phyloP scores from a whole-genome alignment of 2,797 vertebrate species.

The Simalia tracyae region DNA sequence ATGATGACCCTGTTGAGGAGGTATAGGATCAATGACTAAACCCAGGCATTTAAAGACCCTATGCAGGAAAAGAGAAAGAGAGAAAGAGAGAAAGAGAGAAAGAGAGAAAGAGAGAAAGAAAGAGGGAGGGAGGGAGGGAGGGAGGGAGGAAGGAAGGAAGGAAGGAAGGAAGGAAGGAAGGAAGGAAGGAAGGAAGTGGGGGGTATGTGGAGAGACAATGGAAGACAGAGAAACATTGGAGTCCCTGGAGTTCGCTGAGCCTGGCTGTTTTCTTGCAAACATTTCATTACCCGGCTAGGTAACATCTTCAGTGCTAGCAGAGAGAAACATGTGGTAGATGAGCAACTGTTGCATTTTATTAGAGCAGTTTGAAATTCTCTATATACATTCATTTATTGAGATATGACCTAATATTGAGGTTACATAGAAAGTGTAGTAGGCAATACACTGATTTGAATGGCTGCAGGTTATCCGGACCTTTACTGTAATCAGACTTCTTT shows the following conservation, averaged over 20 bases:
- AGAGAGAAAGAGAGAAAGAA: no score
- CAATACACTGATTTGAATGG: not conserved
- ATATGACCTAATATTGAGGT: not conserved
- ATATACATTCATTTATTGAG: not conserved
- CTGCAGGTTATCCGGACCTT: not conserved
- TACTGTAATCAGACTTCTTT: not conserved
- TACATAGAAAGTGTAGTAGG: not conserved
- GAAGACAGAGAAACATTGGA: not conserved
- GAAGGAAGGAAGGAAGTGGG: not conserved
- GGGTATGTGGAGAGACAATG: no score
- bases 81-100: no score
- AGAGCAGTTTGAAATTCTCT: not conserved
- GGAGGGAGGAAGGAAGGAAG: not conserved
- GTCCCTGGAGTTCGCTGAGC: no score
- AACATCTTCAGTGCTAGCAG: not conserved
- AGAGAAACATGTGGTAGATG: not conserved
- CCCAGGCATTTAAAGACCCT: not conserved
- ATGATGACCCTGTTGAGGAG: not conserved
- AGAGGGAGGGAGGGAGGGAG: not conserved
- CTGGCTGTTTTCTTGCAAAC: no score
- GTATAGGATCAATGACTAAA: not conserved
- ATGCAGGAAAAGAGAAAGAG: no score
- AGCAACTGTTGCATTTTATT: not conserved
- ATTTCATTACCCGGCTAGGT: no score
- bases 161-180: not conserved